Conservation (phyloP, 1,140 invertebrate genomes). For the Drosophila rufa region DNA sequence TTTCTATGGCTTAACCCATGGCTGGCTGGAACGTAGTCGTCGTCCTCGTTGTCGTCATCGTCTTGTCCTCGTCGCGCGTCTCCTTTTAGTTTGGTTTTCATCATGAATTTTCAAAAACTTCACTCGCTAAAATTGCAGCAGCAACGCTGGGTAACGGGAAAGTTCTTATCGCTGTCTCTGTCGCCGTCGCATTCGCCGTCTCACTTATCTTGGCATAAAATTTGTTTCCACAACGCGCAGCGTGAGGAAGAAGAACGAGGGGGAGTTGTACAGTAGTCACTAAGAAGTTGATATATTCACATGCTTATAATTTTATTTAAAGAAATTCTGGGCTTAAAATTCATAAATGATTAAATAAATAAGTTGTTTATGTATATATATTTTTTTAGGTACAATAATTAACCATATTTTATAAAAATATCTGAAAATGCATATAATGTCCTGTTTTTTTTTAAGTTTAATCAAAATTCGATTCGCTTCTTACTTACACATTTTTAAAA, state of each 20-base stretch:
- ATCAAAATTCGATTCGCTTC: too few relatives aligned
- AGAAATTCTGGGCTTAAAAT: too few relatives aligned
- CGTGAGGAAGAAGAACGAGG: background rate
- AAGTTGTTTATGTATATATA: too few relatives aligned
- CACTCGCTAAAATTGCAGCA: conserved; percentile 67
- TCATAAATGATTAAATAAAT: too few relatives aligned
- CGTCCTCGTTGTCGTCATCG: conserved; percentile 14
- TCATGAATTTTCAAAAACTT: conserved; percentile 79
- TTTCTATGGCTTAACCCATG: conserved; percentile 33
- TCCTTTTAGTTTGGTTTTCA: conserved; percentile 82
- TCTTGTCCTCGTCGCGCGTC: conserved; percentile 46
- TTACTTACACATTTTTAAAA: too few relatives aligned
- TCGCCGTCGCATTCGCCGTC: conserved; percentile 46
- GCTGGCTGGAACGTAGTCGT: conserved; percentile 6
- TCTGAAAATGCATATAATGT: too few relatives aligned
- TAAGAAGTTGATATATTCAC: background rate
- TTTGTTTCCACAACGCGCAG: conserved; percentile 68
- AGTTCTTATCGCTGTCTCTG: conserved; percentile 53
- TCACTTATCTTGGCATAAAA: conserved; percentile 81
- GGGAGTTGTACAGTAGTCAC: conserved; percentile 12
- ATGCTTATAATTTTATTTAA: background rate
- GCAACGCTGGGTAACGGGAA: conserved; percentile 45
- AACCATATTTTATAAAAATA: background rate
- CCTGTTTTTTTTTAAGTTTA: too few relatives aligned
- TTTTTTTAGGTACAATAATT: background rate